Evolutionary conservation across 1,140 invertebrate species (phyloP).

Genomic region (Arctopsyche grandis): DNA sequence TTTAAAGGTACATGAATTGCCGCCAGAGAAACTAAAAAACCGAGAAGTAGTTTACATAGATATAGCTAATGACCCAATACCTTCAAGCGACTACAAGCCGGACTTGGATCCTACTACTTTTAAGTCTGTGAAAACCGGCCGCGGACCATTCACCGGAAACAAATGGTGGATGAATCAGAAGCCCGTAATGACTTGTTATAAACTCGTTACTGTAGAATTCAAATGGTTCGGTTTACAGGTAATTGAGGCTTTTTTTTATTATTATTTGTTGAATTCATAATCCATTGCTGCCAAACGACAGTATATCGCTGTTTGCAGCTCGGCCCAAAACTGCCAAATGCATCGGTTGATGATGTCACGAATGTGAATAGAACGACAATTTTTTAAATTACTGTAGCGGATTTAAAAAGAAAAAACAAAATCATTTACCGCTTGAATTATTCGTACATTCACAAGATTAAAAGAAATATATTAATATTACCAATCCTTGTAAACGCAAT

Average conservation of each 20-base stretch:
- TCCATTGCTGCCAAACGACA: neutral
- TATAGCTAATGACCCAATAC: conserved; percentile 91
- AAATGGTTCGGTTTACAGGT: conserved; percentile 98
- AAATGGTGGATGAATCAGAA: conserved; percentile 83
- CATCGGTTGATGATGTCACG: too few species aligned
- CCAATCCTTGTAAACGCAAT: too few species aligned
- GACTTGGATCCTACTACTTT: conserved; percentile 87
- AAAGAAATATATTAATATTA: too few species aligned
- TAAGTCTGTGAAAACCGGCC: conserved; percentile 91
- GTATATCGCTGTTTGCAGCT: neutral
- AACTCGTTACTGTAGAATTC: conserved; percentile 97
- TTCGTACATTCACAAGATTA: too few species aligned
- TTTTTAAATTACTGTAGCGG: too few species aligned
- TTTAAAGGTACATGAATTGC: conserved; percentile 85
- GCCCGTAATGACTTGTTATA: conserved; percentile 99
- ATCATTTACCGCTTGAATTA: too few species aligned
- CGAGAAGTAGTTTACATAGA: conserved; percentile 93
- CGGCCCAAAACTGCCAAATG: neutral
- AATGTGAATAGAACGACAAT: too few species aligned
- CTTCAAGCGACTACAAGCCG: conserved; percentile 86
- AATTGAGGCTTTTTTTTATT: conserved; percentile 16
- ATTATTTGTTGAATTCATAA: neutral
- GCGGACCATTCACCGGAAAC: conserved; percentile 86
- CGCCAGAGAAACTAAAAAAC: conserved; percentile 86
- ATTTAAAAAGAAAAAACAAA: too few species aligned